phyloP scores from a whole-genome alignment of 2,888 invertebrate genomes.

The Thymelicus sylvestris region DNA sequence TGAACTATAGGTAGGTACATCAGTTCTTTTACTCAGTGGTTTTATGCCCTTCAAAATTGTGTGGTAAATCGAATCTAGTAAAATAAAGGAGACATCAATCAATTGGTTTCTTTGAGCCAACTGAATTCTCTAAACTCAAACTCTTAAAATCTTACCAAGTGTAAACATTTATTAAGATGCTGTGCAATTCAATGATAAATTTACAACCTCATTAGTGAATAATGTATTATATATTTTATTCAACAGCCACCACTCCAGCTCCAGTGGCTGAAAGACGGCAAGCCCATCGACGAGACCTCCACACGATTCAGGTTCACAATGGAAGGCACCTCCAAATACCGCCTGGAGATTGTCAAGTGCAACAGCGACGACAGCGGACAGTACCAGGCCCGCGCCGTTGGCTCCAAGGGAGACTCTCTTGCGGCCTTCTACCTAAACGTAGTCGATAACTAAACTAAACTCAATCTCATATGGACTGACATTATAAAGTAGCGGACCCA shows the following conservation, averaged over 20 bases:
- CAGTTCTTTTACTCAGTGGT: too few relatives aligned
- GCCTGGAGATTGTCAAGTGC: constrained; percentile 90
- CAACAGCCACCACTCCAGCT: constrained; percentile 86
- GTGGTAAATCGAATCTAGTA: too few relatives aligned
- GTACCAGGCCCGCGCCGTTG: constrained; percentile 93
- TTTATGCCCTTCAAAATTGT: too few relatives aligned
- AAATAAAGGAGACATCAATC: too few relatives aligned
- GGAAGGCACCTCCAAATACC: constrained; percentile 92
- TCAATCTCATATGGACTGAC: constrained; percentile 57
- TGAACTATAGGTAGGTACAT: too few relatives aligned
- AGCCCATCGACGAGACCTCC: constrained; percentile 91
- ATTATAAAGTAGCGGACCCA: constrained; percentile 58
- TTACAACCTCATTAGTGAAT: too few relatives aligned
- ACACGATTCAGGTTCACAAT: constrained; percentile 92
- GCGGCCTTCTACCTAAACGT: constrained; percentile 96
- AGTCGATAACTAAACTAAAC: constrained; percentile 65
- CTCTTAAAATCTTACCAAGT: too few relatives aligned
- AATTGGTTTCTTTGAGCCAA: too few relatives aligned
- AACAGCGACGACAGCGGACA: constrained; percentile 93
- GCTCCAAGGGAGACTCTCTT: constrained; percentile 93
- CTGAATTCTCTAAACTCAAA: too few relatives aligned
- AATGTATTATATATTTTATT: constrained; percentile 26
- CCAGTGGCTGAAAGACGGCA: constrained; percentile 96
- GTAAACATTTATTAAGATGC: too few relatives aligned
- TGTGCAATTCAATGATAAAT: too few relatives aligned